phyloP scores from a whole-genome alignment of 2,888 invertebrate genomes.

The Octodonta nipae region DNA sequence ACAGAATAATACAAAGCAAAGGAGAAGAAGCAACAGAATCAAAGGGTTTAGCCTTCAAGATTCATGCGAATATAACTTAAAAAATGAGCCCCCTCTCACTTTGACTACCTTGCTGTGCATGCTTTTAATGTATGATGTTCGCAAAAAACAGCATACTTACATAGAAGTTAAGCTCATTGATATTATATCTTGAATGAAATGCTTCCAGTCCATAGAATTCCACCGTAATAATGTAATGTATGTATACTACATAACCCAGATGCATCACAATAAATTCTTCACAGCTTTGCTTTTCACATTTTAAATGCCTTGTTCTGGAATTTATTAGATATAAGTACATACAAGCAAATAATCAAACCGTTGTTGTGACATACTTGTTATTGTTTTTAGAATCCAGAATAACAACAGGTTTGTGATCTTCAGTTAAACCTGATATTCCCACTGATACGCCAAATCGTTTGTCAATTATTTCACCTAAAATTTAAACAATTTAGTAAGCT shows the following conservation, averaged over 20 bases:
- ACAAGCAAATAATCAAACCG: not conserved
- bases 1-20: too few species aligned
- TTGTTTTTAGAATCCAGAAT: conserved; percentile 52
- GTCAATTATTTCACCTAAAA: conserved; percentile 78
- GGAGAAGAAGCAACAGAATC: too few species aligned
- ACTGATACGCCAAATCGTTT: conserved; percentile 79
- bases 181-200: conserved; percentile 71
- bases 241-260: conserved; percentile 77
- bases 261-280: conserved; percentile 81
- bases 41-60: too few species aligned
- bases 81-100: too few species aligned
- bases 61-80: too few species aligned
- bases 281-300: conserved; percentile 68
- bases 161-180: conserved; percentile 71
- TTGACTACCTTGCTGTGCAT: too few species aligned
- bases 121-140: too few species aligned
- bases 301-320: conserved; percentile 62
- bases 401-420: conserved; percentile 57
- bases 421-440: conserved; percentile 65
- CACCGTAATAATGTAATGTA: conserved; percentile 74
- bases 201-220: conserved; percentile 72
- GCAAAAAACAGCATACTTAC: too few species aligned
- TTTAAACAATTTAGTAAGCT: conserved; percentile 1
- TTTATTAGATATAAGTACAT: not conserved
- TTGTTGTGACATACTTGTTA: conserved; percentile 47